Evolutionary conservation across 2,797 vertebrate genomes (phyloP), one percentile per base, ranked within the genome.

Genomic region (Syngnathus rostellatus): DNA sequence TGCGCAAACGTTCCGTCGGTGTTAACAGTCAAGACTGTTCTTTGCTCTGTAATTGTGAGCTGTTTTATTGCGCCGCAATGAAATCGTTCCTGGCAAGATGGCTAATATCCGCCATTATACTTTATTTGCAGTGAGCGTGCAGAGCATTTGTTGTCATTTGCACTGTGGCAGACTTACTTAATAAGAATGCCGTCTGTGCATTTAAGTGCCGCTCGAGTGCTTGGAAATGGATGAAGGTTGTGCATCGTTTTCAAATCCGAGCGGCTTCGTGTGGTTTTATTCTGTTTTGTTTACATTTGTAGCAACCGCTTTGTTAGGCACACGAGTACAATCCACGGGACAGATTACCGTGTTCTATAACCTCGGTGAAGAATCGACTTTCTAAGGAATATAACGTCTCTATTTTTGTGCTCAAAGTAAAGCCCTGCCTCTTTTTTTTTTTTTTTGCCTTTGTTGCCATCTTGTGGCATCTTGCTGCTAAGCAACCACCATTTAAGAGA

Each of bases 91-190:
- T 14, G 12, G 14, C 54, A 57, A 58, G 55, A 38, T 58, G 31
- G 55, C 55, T 58, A 37, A 38, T 19, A 37, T 58, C 31, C 31
- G 3, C 55, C 55, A 17, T 58, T 38, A 38, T 58, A 6, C 25
- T 37, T 58, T 8, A 58, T 38, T 58, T 38, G 31, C 55, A 16
- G 6, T 14, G 12, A 7, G 25, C 3, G 55, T 37, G 55, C 53
- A 19, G 31, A 58, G 31, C 55, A 38, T 58, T 58, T 58, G 31
- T 58, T 38, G 55, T 58, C 55, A 38, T 58, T 38, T 38, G 55
- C 8, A 7, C 7, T 5, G 55, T 38, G 55, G 55, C 55, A 58
- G 55, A 58, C 55, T 38, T 9, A 37, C 55, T 37, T 57, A 17
- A 58, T 38, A 58, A 58, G 7, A 19, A 58, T 16, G 5, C 9